Evolutionary conservation across 2,113 vertebrate genomes (phyloP).

Genomic region (Plestiodon gilberti): DNA sequence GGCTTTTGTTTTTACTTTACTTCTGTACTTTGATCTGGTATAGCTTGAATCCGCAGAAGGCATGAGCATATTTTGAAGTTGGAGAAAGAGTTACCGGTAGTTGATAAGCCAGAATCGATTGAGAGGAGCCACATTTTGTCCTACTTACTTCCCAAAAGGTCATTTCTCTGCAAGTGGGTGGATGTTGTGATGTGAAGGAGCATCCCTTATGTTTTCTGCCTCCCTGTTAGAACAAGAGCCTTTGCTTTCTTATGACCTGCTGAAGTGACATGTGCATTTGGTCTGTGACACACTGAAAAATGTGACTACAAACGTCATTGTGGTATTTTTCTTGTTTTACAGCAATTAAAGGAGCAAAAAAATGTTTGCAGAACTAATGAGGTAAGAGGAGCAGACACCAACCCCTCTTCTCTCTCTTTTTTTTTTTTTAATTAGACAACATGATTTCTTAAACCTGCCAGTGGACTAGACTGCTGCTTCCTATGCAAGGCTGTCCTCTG

Average conservation of each 20-base stretch:
- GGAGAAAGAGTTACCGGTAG: no score
- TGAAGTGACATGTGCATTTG: not conserved
- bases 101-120: no score
- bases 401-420: not conserved
- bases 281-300: not conserved
- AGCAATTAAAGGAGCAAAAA: slow-evolving; percentile 99
- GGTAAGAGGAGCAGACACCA: slow-evolving; percentile 72
- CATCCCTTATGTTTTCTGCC: not conserved
- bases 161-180: not conserved
- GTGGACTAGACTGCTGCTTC: not conserved
- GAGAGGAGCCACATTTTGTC: no score
- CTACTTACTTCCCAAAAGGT: not conserved
- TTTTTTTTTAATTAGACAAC: not conserved
- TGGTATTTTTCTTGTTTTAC: not conserved
- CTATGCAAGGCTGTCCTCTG: no score
- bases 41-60: no score
- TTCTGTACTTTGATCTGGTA: no score
- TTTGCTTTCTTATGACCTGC: accelerated
- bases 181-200: not conserved
- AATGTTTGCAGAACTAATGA: slow-evolving; percentile 90
- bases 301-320: not conserved
- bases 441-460: not conserved
- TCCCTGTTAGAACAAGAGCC: not conserved
- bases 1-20: no score
- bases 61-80: no score